These are phyloP conservation scores for Eulithis testata DNA, from an alignment of 2,888 invertebrate species.

Conservation along the genomic window DNA sequence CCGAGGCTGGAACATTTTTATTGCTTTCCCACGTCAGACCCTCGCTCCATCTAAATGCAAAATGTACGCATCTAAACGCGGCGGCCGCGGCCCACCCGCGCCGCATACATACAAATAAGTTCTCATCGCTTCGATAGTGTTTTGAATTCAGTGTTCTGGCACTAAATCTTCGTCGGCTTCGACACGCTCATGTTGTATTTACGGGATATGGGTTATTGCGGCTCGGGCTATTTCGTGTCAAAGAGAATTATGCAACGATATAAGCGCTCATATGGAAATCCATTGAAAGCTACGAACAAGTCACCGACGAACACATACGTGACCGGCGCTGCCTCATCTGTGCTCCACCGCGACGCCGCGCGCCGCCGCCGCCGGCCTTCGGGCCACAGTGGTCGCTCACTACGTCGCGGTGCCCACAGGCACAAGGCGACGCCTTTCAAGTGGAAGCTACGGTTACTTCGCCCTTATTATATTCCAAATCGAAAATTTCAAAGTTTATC, in stretches of 20 bases:
- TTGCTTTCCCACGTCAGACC: constrained; percentile 41
- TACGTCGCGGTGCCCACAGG: neutral
- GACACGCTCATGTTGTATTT: constrained; percentile 51
- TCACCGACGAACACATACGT: constrained; percentile 23
- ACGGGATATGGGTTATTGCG: constrained; percentile 45
- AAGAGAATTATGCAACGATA: constrained; percentile 42
- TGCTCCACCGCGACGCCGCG: constrained; percentile 2
- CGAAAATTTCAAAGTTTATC: neutral
- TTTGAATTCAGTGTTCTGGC: constrained; percentile 48
- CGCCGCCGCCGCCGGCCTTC: neutral
- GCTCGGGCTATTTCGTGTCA: constrained; percentile 34
- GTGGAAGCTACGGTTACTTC: constrained; percentile 3
- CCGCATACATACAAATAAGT: constrained; percentile 44
- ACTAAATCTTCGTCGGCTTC: constrained; percentile 47
- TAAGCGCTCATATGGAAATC: constrained; percentile 47
- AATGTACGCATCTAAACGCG: constrained; percentile 37
- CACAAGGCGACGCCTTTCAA: neutral
- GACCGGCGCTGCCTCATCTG: constrained; percentile 15
- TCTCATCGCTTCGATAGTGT: constrained; percentile 46
- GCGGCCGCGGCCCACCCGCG: constrained; percentile 29
- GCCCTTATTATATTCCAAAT: constrained; percentile 4
- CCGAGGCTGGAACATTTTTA: constrained; percentile 40
- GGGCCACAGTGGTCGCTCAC: neutral
- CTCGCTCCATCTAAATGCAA: constrained; percentile 42
- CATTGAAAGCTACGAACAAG: constrained; percentile 44